Evolutionary conservation across 1,140 invertebrate genomes (phyloP).

Genomic region (Papilio dardanus): DNA sequence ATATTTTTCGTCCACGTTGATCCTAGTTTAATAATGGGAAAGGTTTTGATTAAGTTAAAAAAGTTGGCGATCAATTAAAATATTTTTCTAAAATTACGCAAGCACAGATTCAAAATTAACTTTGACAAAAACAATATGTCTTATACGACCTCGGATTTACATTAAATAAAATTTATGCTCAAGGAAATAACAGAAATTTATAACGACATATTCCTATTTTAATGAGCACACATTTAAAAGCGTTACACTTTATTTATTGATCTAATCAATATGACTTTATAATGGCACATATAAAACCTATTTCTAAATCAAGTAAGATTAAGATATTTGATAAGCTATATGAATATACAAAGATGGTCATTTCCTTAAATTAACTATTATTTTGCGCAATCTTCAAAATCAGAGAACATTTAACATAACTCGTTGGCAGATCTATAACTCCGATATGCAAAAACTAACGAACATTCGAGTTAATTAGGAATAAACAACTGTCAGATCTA

Average conservation of each 20-base stretch:
- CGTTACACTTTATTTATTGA: constrained; percentile 51
- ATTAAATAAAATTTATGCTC: constrained; percentile 50
- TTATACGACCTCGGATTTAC: constrained; percentile 17
- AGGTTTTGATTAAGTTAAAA: too few relatives aligned
- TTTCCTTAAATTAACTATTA: constrained; percentile 34
- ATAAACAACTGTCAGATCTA: constrained; percentile 1
- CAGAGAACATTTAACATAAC: constrained; percentile 24
- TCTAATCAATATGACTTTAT: constrained; percentile 46
- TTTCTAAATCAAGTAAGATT: constrained; percentile 22
- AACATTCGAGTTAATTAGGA: not conserved
- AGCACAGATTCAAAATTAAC: not conserved
- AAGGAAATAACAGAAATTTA: constrained; percentile 48
- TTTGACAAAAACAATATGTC: constrained; percentile 5
- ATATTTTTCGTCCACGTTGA: too few relatives aligned
- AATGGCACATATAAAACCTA: constrained; percentile 25
- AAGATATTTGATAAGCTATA: constrained; percentile 28
- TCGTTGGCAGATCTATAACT: constrained; percentile 17
- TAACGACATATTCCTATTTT: constrained; percentile 52
- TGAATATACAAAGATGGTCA: constrained; percentile 21
- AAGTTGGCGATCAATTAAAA: not conserved
- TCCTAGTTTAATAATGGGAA: too few relatives aligned
- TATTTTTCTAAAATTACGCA: constrained; percentile 14
- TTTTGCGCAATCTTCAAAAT: constrained; percentile 32
- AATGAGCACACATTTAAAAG: constrained; percentile 49
- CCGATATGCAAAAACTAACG: constrained; percentile 18